phyloP scores from a whole-genome alignment of 2,888 invertebrate genomes.

The Terebella lapidaria region DNA sequence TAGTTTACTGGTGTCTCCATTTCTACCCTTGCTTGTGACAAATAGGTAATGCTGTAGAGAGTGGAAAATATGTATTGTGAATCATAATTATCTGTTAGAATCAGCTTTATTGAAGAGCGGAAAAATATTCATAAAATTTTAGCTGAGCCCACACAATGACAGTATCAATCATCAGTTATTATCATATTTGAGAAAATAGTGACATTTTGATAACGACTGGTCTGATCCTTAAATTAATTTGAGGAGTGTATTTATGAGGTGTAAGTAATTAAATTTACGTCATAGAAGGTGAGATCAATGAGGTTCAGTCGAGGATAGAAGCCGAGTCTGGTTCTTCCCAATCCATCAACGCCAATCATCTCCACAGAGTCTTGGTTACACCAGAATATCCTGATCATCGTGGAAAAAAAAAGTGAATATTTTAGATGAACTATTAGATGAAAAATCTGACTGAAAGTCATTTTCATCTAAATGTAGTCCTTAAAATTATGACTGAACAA shows the following conservation, averaged over 20 bases:
- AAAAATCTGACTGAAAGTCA: too few relatives aligned
- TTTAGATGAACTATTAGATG: not conserved
- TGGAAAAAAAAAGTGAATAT: not conserved
- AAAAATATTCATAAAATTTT: too few relatives aligned
- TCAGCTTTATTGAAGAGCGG: too few relatives aligned
- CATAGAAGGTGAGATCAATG: conserved; percentile 15
- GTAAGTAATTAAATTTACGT: conserved; percentile 6
- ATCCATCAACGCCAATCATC: conserved; percentile 11
- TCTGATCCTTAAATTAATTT: too few relatives aligned
- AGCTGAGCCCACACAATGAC: too few relatives aligned
- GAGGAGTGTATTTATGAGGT: too few relatives aligned
- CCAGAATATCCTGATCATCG: conserved; percentile 18
- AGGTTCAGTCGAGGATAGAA: conserved; percentile 8
- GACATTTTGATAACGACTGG: too few relatives aligned
- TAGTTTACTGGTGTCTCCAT: conserved; percentile 1
- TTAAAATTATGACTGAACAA: too few relatives aligned
- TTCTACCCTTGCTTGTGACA: conserved; percentile 13
- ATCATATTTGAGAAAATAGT: too few relatives aligned
- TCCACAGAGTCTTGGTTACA: conserved; percentile 13
- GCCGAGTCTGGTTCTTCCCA: conserved; percentile 5
- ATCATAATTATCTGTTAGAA: too few relatives aligned
- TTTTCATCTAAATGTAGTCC: too few relatives aligned
- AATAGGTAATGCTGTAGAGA: conserved; percentile 13
- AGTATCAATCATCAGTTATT: too few relatives aligned
- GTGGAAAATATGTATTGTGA: not conserved